Conservation (phyloP, 2,113 vertebrate genomes). For the Bagarius yarrelli region DNA sequence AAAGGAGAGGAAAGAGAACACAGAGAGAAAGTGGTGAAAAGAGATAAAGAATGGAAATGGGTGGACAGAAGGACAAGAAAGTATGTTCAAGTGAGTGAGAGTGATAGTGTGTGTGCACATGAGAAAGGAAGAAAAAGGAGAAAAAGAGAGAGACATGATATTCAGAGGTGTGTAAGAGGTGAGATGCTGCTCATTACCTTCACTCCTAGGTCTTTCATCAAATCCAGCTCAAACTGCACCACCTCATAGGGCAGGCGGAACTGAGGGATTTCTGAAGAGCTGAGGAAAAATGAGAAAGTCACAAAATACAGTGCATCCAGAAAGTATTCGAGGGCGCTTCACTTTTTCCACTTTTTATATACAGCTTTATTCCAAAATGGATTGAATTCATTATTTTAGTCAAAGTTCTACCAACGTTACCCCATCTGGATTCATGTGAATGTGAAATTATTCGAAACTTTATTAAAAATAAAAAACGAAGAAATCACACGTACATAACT, state of each 20-base stretch:
- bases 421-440: too few relatives aligned
- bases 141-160: background rate
- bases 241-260: constrained; percentile 80
- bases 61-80: background rate
- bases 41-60: background rate
- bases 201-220: constrained; percentile 85
- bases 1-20: background rate
- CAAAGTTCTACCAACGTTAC: too few relatives aligned
- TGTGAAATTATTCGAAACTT: too few relatives aligned
- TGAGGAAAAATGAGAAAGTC: constrained; percentile 55
- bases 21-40: background rate
- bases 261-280: constrained; percentile 82
- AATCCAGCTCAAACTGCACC: constrained; percentile 81
- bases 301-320: background rate
- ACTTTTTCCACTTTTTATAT: too few relatives aligned
- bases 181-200: constrained; percentile 77
- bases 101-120: background rate
- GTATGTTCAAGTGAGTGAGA: background rate
- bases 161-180: constrained; percentile 34
- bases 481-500: too few relatives aligned
- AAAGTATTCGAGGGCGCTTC: too few relatives aligned
- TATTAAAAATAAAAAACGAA: too few relatives aligned
- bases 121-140: constrained; percentile 6
- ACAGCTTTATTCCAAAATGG: too few relatives aligned
- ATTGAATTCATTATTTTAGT: too few relatives aligned